phyloP scores from a whole-genome alignment of 1,140 invertebrate genomes.

The Trichonephila inaurata region DNA sequence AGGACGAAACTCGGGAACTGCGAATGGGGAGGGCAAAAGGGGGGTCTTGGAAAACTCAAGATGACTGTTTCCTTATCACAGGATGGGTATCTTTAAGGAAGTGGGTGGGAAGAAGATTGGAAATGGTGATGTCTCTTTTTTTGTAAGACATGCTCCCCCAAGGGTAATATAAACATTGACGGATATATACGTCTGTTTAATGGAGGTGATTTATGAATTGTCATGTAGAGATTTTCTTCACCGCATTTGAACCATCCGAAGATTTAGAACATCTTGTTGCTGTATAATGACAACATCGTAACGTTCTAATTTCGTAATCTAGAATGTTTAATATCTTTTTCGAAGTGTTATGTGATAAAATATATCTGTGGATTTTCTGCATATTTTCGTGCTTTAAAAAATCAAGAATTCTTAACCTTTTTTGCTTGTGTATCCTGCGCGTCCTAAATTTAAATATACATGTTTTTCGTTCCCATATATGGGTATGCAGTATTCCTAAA shows the following conservation, averaged over 20 bases:
- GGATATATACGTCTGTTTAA: neutral
- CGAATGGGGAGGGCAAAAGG: neutral
- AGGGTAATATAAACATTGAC: conserved; percentile 4
- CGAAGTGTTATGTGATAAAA: neutral
- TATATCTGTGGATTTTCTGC: too few relatives aligned
- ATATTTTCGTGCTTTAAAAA: too few relatives aligned
- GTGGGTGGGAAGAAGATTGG: neutral
- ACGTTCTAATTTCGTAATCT: neutral
- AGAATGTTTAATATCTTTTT: neutral
- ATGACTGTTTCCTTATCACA: neutral
- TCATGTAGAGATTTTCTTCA: neutral
- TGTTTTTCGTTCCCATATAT: too few relatives aligned
- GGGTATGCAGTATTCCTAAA: too few relatives aligned
- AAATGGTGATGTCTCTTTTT: neutral
- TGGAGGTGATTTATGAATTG: conserved; percentile 22
- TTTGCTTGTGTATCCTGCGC: too few relatives aligned
- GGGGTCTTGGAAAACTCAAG: neutral
- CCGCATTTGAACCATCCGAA: neutral
- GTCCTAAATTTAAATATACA: too few relatives aligned
- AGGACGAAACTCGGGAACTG: neutral
- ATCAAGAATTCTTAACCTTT: too few relatives aligned
- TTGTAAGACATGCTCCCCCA: neutral
- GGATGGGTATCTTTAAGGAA: neutral
- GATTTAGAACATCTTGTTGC: neutral
- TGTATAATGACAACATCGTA: neutral